Percentiles rank a stretch among this genome's conserved stretches.
Conservation (phyloP, 1,140 invertebrate genomes). For the Leptinotarsa texana region DNA sequence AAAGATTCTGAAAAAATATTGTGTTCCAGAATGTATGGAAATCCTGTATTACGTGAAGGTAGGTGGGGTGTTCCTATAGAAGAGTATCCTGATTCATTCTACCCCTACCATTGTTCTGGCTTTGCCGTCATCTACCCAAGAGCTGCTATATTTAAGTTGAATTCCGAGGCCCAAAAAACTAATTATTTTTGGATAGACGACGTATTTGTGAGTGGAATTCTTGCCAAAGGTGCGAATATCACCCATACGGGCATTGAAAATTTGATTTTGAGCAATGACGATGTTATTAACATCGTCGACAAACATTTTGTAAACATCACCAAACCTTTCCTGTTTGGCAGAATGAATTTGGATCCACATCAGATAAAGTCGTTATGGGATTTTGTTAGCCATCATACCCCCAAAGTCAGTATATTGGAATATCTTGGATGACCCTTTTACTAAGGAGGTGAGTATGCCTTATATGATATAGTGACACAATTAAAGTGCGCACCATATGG, state of each 20-base stretch:
- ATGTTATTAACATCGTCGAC: constrained; percentile 21
- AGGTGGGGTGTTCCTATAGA: constrained; percentile 76
- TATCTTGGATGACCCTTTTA: background rate
- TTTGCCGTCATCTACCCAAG: constrained; percentile 73
- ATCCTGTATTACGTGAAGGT: constrained; percentile 62
- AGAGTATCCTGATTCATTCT: constrained; percentile 67
- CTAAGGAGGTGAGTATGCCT: background rate
- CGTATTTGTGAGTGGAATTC: constrained; percentile 76
- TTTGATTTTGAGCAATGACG: constrained; percentile 44
- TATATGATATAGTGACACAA: too few species aligned
- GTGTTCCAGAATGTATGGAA: constrained; percentile 59
- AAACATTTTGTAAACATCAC: constrained; percentile 12
- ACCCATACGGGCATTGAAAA: constrained; percentile 56
- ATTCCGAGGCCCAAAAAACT: constrained; percentile 33
- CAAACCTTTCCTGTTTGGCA: constrained; percentile 41
- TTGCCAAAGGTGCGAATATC: constrained; percentile 64
- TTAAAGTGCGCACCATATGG: too few species aligned
- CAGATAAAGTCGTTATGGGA: constrained; percentile 41
- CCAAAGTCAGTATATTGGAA: constrained; percentile 1
- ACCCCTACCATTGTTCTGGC: constrained; percentile 71
- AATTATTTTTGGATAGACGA: constrained; percentile 75
- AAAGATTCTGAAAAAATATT: constrained; percentile 61
- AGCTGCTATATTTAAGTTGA: constrained; percentile 62
- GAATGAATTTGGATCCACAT: constrained; percentile 33
- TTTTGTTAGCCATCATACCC: constrained; percentile 28